Conservation (phyloP, 2,113 vertebrate species). For the Accipiter virgatus region DNA sequence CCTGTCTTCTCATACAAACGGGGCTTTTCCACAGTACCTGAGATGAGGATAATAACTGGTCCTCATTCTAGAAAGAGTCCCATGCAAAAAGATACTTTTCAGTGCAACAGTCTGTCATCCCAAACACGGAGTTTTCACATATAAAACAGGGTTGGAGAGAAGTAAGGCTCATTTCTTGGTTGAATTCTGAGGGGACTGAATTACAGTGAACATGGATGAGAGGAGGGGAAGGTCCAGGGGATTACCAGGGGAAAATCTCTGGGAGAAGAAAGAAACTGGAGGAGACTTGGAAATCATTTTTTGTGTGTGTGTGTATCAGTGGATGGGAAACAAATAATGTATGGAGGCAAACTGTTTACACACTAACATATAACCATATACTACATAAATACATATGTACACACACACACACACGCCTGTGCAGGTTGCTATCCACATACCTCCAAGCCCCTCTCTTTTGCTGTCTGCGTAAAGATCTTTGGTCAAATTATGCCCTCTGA, state of each 20-base stretch:
- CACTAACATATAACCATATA: background rate
- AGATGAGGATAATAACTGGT: background rate
- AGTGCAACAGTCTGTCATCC: background rate
- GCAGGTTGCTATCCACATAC: background rate
- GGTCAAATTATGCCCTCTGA: background rate
- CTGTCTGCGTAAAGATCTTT: background rate
- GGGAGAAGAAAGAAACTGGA: background rate
- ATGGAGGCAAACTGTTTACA: background rate
- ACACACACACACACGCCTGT: background rate
- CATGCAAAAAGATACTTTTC: background rate
- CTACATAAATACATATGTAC: background rate
- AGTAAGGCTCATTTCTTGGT: background rate
- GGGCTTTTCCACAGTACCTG: rapidly evolving
- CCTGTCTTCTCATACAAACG: background rate
- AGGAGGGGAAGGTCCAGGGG: background rate
- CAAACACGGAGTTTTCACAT: background rate
- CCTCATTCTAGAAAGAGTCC: background rate
- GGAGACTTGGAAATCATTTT: background rate
- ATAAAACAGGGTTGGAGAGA: rapidly evolving
- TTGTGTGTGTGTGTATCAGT: background rate
- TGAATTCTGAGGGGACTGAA: background rate
- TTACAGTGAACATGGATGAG: background rate
- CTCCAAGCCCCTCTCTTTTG: no score
- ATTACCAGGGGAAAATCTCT: background rate
- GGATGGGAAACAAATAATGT: background rate